A percentile compares a stretch with the other conserved stretches of the same genome.
These are phyloP conservation scores for Acronicta alni DNA, from an alignment of 2,888 invertebrate species.

Conservation along the genomic window DNA sequence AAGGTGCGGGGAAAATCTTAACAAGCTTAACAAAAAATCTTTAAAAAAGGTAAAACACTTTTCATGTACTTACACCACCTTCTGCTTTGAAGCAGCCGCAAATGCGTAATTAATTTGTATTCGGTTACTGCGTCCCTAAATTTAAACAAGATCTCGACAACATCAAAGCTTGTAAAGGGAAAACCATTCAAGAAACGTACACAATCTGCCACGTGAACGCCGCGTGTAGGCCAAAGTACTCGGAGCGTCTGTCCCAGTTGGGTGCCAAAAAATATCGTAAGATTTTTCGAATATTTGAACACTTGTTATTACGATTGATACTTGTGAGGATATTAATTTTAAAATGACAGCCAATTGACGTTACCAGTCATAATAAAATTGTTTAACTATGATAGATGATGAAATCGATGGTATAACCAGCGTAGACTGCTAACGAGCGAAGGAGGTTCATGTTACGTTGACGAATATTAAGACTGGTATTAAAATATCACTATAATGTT, in stretches of 20 bases:
- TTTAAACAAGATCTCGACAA: conserved; percentile 30
- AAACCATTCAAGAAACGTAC: conserved; percentile 17
- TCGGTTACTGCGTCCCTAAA: conserved; percentile 35
- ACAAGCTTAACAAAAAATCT: not conserved
- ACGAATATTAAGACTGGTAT: no score
- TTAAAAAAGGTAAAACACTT: conserved; percentile 13
- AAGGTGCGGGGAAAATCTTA: conserved; percentile 1
- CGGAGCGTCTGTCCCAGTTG: conserved; percentile 1
- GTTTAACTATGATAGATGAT: not conserved
- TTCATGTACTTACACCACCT: not conserved
- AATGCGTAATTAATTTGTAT: conserved; percentile 41
- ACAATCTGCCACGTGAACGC: conserved; percentile 44
- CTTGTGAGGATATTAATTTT: not conserved
- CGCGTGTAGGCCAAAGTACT: conserved; percentile 24
- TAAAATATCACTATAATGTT: no score
- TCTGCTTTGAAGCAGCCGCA: conserved; percentile 4
- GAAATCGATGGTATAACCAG: not conserved
- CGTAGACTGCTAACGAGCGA: no score
- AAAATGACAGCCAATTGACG: not conserved
- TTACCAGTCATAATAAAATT: not conserved
- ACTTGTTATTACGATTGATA: not conserved
- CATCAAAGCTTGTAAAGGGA: conserved; percentile 37
- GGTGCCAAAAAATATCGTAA: conserved; percentile 12
- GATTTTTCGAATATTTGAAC: not conserved
- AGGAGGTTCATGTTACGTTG: no score